A percentile compares a stretch with the other conserved stretches of the same genome.
These are phyloP conservation scores for Polydrusus pterygomalis DNA, from an alignment of 2,888 invertebrate species.

Conservation along the genomic window DNA sequence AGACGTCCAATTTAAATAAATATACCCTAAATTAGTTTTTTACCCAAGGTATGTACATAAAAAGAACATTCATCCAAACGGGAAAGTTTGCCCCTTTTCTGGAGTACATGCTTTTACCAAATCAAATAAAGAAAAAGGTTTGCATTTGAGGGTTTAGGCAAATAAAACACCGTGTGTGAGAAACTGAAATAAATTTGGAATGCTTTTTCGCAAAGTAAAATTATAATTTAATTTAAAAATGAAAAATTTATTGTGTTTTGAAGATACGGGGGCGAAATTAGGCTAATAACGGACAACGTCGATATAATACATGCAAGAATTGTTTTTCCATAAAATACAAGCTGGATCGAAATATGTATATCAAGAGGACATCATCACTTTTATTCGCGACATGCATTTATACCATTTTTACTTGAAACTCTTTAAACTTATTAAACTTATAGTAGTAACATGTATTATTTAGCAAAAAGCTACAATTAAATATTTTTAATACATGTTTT, in stretches of 20 bases:
- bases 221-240: not conserved
- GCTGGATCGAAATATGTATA: too few relatives aligned
- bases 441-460: too few relatives aligned
- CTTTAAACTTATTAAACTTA: too few relatives aligned
- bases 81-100: not conserved
- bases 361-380: too few relatives aligned
- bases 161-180: slow-evolving; percentile 1
- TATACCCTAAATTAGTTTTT: slow-evolving; percentile 3
- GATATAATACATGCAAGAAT: too few relatives aligned
- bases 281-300: too few relatives aligned
- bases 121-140: slow-evolving; percentile 20
- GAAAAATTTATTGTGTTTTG: not conserved
- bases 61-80: not conserved
- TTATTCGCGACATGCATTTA: too few relatives aligned
- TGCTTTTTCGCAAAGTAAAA: not conserved
- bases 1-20: slow-evolving; percentile 10
- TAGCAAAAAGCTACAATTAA: too few relatives aligned
- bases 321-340: too few relatives aligned
- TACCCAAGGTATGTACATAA: slow-evolving; percentile 1
- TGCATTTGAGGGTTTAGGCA: slow-evolving; percentile 17
- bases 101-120: slow-evolving; percentile 21
- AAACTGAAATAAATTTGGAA: slow-evolving; percentile 3
- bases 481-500: too few relatives aligned
- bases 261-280: too few relatives aligned
- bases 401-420: too few relatives aligned